Conservation (phyloP, 2,113 vertebrate species). For the Ceyx margarethae region DNA sequence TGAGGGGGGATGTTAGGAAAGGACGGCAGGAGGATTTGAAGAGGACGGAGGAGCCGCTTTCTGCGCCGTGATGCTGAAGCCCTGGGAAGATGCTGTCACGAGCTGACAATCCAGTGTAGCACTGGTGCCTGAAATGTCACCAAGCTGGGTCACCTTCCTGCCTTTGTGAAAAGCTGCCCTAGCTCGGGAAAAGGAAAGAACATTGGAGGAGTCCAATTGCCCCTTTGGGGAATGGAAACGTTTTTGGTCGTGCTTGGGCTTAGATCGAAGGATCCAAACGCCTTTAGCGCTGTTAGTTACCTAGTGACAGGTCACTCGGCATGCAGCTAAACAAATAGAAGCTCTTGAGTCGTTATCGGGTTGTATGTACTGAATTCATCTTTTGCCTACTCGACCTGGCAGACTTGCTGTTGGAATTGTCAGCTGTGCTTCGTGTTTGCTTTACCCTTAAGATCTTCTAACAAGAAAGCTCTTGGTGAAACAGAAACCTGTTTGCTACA, state of each 20-base stretch:
- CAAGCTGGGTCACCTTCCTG: background rate
- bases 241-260: background rate
- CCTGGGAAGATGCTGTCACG: background rate
- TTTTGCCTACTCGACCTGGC: background rate
- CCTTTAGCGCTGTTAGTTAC: background rate
- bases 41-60: background rate
- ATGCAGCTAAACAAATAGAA: background rate
- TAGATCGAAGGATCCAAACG: background rate
- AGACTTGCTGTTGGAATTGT: background rate
- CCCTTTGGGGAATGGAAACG: background rate
- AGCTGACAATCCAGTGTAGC: background rate
- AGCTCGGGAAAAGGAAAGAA: background rate
- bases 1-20: background rate
- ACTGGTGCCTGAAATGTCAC: background rate
- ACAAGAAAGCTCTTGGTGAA: background rate
- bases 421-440: background rate
- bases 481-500: background rate
- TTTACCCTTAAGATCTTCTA: background rate
- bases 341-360: background rate
- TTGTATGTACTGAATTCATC: background rate
- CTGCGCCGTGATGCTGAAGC: background rate
- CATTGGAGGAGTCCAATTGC: background rate
- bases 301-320: background rate
- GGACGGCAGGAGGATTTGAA: background rate
- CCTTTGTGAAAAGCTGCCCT: background rate